Conservation (phyloP, 1,140 invertebrate species). For the Glomeris maerens region DNA sequence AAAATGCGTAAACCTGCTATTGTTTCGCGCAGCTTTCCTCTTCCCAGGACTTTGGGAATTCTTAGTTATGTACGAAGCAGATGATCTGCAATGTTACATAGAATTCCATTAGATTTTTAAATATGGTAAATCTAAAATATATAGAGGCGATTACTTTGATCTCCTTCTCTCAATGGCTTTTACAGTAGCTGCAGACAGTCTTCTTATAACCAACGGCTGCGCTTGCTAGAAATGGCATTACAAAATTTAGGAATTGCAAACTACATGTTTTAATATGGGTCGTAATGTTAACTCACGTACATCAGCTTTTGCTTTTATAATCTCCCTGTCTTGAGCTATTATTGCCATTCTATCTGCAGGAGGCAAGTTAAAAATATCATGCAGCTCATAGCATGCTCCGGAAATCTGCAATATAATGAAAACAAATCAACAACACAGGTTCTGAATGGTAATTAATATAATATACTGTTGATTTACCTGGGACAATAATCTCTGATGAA, state of each 20-base stretch:
- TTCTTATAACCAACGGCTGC: constrained; percentile 2
- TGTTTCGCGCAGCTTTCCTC: no score
- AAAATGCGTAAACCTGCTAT: no score
- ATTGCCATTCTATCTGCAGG: constrained; percentile 4
- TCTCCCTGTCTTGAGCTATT: constrained; percentile 4
- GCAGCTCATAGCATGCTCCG: constrained; percentile 9
- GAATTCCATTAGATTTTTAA: no score
- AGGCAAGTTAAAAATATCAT: constrained; percentile 9
- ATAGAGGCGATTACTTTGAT: background rate
- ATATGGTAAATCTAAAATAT: no score
- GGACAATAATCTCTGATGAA: constrained; percentile 7
- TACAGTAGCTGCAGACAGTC: constrained; percentile 1
- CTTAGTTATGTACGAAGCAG: no score
- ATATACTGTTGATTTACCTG: background rate
- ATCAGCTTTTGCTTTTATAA: constrained; percentile 3
- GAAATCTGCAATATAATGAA: constrained; percentile 1
- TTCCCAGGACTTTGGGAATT: no score
- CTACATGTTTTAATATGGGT: no score
- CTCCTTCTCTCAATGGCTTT: background rate
- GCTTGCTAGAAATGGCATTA: no score
- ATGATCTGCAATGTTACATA: no score
- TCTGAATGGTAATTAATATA: background rate
- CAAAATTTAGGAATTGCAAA: no score
- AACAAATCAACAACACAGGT: background rate
- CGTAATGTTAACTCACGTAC: no score